Base-by-base conservation (phyloP, 2,888 invertebrate species). In the Flexamia atlantica region DNA sequence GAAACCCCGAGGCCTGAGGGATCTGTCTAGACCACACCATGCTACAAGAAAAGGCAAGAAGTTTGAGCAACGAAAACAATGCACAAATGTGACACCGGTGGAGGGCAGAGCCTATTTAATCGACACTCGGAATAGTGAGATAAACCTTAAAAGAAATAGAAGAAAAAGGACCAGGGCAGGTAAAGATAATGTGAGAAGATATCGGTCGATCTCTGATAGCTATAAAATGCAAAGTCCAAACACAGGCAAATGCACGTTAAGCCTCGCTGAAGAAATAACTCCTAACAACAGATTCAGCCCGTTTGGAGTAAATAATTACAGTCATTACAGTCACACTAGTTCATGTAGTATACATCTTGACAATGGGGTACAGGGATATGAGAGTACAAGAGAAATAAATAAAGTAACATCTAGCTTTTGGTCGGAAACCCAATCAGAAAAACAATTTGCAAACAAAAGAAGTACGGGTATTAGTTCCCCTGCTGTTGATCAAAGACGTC, bases 91-190 rank as follows among this genome's bases (percentile, higher is more conserved):
- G 4, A 46, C 46, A 3, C 14, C 46, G 12, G 14, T 9, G 9
- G 7, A 4, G 46, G 17, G 46, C 2, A 53, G 4, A 53, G 23
- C 20, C 20, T 14, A 53, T 46, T 12, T 17, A 12, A 46, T 7
- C 17, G 53, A 53, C 53, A n/a, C 10, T 7, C 5, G 23, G 2
- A 4, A 23, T 1, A 30, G 14, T 14, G 30, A 64, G 28, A 64
- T 5, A 17, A 64, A 14, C 5, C 1, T 28, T 28, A 28, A 28
- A 64, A 64, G 64, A 64, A 64, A 53, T 23, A 53, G 64, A 17
- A 64, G 64, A 30, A 28, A 28, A 64, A 64, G 64, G 20, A 64
- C 64, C 5, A 64, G 64, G 30, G 64, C 64, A 17, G 64, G 64
- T 2, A 64, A 30, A 30, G 64, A 64, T 64, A 0, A 9, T 9